A percentile compares a stretch with the other conserved stretches of the same genome.
phyloP scores from a whole-genome alignment of 2,797 vertebrate species.

The Petrocephalus sullivani region DNA sequence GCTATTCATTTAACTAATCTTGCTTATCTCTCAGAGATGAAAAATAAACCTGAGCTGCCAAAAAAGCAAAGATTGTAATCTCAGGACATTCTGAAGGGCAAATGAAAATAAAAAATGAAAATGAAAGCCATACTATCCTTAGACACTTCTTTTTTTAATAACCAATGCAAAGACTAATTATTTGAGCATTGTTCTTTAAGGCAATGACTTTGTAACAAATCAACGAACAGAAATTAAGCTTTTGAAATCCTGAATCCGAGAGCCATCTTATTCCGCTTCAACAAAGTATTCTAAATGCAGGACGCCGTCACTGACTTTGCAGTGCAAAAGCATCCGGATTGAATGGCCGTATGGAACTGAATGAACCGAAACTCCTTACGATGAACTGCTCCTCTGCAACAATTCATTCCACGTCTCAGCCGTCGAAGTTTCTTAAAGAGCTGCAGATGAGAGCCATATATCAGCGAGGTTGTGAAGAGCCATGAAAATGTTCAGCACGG shows the following conservation, averaged over 20 bases:
- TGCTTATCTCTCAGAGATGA: conserved; percentile 31
- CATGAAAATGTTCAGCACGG: background rate
- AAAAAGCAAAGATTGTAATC: background rate
- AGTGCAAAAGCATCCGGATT: background rate
- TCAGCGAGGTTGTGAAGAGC: background rate
- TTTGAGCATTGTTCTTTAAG: background rate
- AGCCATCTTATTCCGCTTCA: too few species aligned
- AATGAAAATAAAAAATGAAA: background rate
- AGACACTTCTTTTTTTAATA: background rate
- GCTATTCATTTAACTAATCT: conserved; percentile 18
- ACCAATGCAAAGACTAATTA: background rate
- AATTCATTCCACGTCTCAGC: background rate
- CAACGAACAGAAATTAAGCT: background rate
- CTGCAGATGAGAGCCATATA: background rate
- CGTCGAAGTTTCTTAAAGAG: background rate
- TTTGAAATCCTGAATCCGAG: background rate
- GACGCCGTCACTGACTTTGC: background rate
- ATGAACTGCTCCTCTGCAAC: background rate
- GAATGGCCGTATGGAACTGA: background rate
- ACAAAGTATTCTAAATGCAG: background rate
- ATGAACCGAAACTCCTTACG: background rate
- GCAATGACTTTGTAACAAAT: background rate
- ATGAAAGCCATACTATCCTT: background rate
- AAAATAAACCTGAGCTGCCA: conserved; percentile 24
- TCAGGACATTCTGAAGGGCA: background rate